These are phyloP conservation scores for Beroe ovata DNA, from an alignment of 37 sponge, comb jelly and placozoan species.

Conservation along the genomic window DNA sequence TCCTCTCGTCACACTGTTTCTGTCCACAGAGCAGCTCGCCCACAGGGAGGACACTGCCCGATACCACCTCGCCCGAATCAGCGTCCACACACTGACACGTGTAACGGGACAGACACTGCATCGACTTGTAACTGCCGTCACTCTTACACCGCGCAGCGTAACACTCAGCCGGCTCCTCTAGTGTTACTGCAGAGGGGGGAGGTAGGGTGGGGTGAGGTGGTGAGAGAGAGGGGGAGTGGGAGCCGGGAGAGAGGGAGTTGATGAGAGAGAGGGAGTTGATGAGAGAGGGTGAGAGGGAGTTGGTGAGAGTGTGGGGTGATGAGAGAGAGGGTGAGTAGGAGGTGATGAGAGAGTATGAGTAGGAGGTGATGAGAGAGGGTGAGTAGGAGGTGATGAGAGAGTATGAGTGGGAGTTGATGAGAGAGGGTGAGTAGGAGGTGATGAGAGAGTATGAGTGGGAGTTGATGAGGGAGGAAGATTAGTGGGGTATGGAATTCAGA, in stretches of 20 bases:
- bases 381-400: no score
- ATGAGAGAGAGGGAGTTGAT: background rate
- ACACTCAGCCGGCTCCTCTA: slow-evolving; percentile 15
- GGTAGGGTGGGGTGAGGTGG: background rate
- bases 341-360: no score
- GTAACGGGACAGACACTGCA: slow-evolving; percentile 41
- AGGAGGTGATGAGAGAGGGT: no score
- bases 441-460: no score
- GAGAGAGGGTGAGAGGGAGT: background rate
- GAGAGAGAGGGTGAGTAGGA: no score
- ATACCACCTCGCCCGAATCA: background rate
- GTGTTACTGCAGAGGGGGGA: background rate
- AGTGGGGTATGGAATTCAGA: no score
- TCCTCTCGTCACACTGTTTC: slow-evolving; percentile 18
- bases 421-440: background rate
- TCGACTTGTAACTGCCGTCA: slow-evolving; percentile 33
- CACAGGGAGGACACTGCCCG: slow-evolving; percentile 24
- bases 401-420: no score
- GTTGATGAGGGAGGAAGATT: background rate
- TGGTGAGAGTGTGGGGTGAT: background rate
- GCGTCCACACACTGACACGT: slow-evolving; percentile 58
- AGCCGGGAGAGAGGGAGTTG: slow-evolving; percentile 4
- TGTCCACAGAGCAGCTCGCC: slow-evolving; percentile 42
- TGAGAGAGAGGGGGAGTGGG: background rate
- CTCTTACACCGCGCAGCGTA: slow-evolving; percentile 17